Evolutionary conservation across 2,113 vertebrate genomes (phyloP).

Genomic region (Bubo scandiacus): DNA sequence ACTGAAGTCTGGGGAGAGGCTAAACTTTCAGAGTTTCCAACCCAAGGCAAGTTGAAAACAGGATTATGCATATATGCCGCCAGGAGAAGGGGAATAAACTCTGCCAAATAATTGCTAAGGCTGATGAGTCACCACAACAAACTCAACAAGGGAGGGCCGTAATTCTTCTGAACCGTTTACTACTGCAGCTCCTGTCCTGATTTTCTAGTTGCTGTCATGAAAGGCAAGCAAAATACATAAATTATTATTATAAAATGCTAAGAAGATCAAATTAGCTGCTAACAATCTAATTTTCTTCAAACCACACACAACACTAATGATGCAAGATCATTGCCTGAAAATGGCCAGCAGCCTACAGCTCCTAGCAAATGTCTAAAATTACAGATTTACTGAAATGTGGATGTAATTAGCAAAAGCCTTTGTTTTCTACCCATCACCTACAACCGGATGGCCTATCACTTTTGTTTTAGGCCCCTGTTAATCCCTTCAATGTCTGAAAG

Average conservation of each 20-base stretch:
- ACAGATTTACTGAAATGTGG: not conserved
- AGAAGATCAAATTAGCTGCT: constrained; percentile 21
- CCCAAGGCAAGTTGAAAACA: constrained; percentile 46
- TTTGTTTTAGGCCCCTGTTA: not conserved
- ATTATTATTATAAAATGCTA: constrained; percentile 11
- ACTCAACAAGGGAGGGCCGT: not conserved
- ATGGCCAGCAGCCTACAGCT: constrained; percentile 1
- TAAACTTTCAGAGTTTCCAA: constrained; percentile 56
- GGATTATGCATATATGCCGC: not conserved
- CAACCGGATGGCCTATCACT: not conserved
- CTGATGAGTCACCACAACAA: constrained; percentile 33
- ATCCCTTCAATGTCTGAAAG: not conserved
- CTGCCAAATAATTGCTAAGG: constrained; percentile 46
- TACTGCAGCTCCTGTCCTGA: not conserved
- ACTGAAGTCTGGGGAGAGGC: constrained; percentile 52
- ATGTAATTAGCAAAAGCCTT: not conserved
- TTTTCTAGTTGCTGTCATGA: constrained; percentile 31
- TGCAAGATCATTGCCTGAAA: not conserved
- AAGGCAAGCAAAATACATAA: constrained; percentile 7
- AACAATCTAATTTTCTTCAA: constrained; percentile 37
- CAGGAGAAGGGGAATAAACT: constrained; percentile 19
- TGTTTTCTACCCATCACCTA: not conserved
- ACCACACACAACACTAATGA: not conserved
- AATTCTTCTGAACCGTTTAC: constrained; percentile 43
- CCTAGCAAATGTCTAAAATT: not conserved